Percentiles rank a stretch among this genome's conserved stretches.
Evolutionary conservation across 2,113 vertebrate species (phyloP).

Genomic region (Vidua macroura): DNA sequence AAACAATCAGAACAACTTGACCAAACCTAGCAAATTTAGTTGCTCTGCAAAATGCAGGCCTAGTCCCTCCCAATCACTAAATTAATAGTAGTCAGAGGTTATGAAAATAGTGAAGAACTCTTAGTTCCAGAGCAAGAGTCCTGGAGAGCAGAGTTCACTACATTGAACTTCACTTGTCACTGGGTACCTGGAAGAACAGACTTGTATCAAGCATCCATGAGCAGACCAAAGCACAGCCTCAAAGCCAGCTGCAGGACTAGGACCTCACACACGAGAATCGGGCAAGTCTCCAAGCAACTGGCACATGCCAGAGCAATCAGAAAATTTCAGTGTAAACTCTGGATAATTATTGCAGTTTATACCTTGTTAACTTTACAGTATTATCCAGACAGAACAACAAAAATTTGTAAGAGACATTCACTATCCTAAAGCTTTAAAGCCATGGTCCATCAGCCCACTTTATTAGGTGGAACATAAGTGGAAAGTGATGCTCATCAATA

Average conservation of each 20-base stretch:
- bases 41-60: background rate
- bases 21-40: background rate
- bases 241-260: background rate
- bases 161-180: background rate
- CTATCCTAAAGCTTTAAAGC: background rate
- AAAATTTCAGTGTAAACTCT: background rate
- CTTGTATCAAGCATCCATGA: accelerated
- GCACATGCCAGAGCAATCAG: background rate
- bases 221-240: background rate
- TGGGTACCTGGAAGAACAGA: background rate
- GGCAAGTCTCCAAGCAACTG: background rate
- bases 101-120: background rate
- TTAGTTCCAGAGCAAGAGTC: background rate
- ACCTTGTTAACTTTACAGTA: background rate
- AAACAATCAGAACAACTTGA: background rate
- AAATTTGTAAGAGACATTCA: background rate
- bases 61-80: background rate
- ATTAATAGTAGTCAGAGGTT: background rate
- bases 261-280: accelerated
- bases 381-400: background rate
- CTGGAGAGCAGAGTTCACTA: background rate
- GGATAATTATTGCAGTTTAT: background rate
- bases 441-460: background rate
- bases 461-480: background rate
- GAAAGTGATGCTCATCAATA: background rate